Percentiles rank a stretch among this genome's conserved stretches.
phyloP scores from a whole-genome alignment of 2,797 vertebrate genomes.

The Sebastiscus albofasciatus region DNA sequence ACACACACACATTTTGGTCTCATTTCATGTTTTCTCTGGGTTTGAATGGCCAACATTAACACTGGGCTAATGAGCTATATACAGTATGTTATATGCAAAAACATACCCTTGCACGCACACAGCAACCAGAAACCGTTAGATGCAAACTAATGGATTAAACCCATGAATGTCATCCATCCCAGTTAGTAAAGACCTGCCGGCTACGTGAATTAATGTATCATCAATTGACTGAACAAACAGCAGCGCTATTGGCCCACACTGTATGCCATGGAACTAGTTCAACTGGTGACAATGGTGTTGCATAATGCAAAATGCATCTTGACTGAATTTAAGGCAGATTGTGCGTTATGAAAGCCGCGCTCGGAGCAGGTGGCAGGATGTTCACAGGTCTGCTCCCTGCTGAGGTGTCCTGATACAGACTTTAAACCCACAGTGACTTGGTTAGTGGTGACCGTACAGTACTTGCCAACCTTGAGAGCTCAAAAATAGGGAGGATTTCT shows the following conservation, averaged over 20 bases:
- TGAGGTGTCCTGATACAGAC: slow-evolving; percentile 16
- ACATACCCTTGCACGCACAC: background rate
- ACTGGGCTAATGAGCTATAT: background rate
- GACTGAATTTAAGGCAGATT: slow-evolving; percentile 7
- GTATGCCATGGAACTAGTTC: background rate
- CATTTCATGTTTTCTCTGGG: slow-evolving; percentile 8
- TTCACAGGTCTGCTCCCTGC: slow-evolving; percentile 1
- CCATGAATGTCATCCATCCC: background rate
- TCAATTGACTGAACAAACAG: background rate
- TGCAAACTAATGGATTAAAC: background rate
- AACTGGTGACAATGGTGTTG: background rate
- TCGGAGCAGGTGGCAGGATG: background rate
- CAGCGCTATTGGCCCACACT: background rate
- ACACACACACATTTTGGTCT: slow-evolving; percentile 4
- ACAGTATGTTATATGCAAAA: background rate
- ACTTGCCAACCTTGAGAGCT: no score
- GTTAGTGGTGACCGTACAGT: background rate
- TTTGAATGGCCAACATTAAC: background rate
- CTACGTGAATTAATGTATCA: background rate
- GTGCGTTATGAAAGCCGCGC: background rate
- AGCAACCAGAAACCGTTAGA: background rate
- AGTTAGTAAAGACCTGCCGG: background rate
- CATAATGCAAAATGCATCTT: slow-evolving; percentile 4
- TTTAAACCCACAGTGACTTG: background rate
- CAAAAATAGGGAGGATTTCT: no score